Percentiles rank a stretch among this genome's conserved stretches.
phyloP scores from a whole-genome alignment of 2,113 vertebrate species.

The Strix aluco region DNA sequence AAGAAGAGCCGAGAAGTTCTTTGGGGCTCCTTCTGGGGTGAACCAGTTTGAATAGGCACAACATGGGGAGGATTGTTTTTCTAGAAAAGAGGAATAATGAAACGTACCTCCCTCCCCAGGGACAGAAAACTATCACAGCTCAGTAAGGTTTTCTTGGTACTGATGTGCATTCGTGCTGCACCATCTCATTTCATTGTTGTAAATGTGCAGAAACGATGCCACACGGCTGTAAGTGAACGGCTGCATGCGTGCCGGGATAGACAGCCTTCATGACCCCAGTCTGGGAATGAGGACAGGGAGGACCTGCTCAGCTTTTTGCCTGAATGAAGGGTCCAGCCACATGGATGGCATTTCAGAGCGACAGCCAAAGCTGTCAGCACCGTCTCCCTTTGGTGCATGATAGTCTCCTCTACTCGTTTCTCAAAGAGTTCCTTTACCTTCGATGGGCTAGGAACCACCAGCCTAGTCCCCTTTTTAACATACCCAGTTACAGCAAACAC shows the following conservation, averaged over 20 bases:
- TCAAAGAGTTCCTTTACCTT: neutral
- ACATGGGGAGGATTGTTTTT: neutral
- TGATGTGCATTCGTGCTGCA: neutral
- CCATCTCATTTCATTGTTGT: neutral
- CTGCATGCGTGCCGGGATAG: rapidly evolving
- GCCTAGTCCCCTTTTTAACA: neutral
- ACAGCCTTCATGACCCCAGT: neutral
- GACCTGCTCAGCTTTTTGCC: neutral
- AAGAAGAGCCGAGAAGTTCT: slow-evolving; percentile 23
- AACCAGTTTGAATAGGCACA: neutral
- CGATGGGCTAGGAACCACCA: neutral
- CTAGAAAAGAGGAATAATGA: neutral
- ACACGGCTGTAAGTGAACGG: rapidly evolving
- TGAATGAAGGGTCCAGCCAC: neutral
- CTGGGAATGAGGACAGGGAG: neutral
- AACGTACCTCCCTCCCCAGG: neutral
- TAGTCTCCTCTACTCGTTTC: neutral
- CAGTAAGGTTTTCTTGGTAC: neutral
- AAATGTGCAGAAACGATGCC: neutral
- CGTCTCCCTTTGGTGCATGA: neutral
- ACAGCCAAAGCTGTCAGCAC: neutral
- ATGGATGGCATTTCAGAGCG: neutral
- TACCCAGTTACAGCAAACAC: neutral
- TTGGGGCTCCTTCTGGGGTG: slow-evolving; percentile 8
- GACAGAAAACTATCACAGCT: neutral